phyloP scores from a whole-genome alignment of 2,113 vertebrate species.

The Xiphophorus couchianus region DNA sequence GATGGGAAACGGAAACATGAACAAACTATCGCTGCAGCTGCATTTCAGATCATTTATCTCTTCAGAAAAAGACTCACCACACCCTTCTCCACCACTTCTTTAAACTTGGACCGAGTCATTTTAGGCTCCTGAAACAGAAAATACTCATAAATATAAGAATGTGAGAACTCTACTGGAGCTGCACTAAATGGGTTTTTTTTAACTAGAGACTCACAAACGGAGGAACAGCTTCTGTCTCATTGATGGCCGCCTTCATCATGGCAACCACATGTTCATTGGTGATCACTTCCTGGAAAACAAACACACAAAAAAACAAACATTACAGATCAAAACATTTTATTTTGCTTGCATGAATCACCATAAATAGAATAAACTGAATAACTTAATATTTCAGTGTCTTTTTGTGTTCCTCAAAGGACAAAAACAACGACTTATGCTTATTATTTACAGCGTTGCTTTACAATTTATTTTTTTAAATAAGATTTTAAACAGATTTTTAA shows the following conservation, averaged over 20 bases:
- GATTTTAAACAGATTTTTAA: neutral
- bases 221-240: conserved; percentile 89
- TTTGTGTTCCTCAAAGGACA: neutral
- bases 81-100: conserved; percentile 95
- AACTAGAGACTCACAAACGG: conserved; percentile 88
- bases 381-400: too few species aligned
- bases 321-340: neutral
- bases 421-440: neutral
- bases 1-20: conserved; percentile 24
- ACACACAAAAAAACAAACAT: neutral
- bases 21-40: neutral
- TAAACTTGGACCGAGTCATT: conserved; percentile 98
- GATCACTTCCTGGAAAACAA: conserved; percentile 90
- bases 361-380: too few species aligned
- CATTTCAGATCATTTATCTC: neutral
- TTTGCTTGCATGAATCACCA: too few species aligned
- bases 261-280: conserved; percentile 98
- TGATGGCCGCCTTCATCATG: conserved; percentile 99
- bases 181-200: neutral
- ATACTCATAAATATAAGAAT: neutral
- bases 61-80: conserved; percentile 83
- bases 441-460: neutral
- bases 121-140: conserved; percentile 87
- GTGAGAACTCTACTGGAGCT: neutral
- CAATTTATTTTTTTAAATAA: neutral